Percentiles rank a stretch among this genome's conserved stretches.
Conservation (phyloP, 2,113 vertebrate species). For the Gavia stellata region DNA sequence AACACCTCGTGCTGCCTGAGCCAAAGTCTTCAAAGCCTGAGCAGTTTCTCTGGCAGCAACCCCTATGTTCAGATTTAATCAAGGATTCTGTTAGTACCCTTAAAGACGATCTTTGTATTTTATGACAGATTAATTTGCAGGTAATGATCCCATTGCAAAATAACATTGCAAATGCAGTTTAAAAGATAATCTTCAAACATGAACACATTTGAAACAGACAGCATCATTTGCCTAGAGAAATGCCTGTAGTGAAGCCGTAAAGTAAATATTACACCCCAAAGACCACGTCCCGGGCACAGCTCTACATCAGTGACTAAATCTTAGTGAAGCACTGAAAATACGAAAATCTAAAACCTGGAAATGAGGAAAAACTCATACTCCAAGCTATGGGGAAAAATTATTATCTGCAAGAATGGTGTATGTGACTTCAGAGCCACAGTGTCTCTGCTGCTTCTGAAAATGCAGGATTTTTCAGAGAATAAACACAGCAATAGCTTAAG, state of each 20-base stretch:
- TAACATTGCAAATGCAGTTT: background rate
- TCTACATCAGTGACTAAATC: background rate
- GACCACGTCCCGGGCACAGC: background rate
- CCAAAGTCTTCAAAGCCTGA: conserved; percentile 91
- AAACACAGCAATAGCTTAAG: background rate
- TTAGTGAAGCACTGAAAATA: background rate
- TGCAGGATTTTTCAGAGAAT: background rate
- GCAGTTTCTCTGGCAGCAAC: conserved; percentile 96
- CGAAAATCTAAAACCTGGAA: background rate
- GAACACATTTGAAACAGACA: background rate
- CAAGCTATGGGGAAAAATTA: background rate
- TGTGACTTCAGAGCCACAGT: background rate
- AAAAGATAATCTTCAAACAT: background rate
- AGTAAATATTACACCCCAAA: background rate
- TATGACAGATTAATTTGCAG: background rate
- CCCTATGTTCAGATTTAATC: conserved; percentile 68
- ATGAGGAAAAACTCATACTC: background rate
- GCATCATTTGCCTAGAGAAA: background rate
- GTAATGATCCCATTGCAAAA: background rate
- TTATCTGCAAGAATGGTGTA: background rate
- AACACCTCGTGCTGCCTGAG: conserved; percentile 93
- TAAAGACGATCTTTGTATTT: background rate
- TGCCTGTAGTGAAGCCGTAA: background rate
- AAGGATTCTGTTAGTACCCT: background rate
- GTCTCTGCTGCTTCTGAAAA: background rate